These are phyloP conservation scores for Montipora cactus DNA, from an alignment of 64 coral and sea anemone genomes.

Conservation along the genomic window DNA sequence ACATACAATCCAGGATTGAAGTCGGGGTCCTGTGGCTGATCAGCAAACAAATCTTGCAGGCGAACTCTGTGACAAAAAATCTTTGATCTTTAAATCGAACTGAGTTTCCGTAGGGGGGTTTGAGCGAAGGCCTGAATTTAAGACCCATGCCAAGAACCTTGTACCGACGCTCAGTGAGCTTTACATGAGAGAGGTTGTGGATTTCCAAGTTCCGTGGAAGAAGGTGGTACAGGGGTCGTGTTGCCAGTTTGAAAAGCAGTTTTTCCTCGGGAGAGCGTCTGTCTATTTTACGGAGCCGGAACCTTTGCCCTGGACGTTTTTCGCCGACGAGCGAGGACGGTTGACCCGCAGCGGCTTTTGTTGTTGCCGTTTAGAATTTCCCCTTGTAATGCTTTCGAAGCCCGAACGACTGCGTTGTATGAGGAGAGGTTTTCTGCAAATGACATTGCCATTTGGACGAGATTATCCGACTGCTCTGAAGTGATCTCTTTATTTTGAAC, in stretches of 20 bases:
- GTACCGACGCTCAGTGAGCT: neutral
- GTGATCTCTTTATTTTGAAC: neutral
- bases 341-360: neutral
- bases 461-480: neutral
- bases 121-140: no score
- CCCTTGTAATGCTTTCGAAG: neutral
- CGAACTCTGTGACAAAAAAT: constrained; percentile 64
- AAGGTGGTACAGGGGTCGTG: neutral
- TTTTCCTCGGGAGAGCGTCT: constrained; percentile 32
- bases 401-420: no score
- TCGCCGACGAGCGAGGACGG: constrained; percentile 9
- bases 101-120: constrained; percentile 1
- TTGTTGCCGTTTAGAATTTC: neutral
- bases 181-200: constrained; percentile 54
- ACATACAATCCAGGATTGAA: constrained; percentile 69
- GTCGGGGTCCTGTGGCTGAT: constrained; percentile 30
- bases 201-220: constrained; percentile 10
- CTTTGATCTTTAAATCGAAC: constrained; percentile 56
- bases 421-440: neutral
- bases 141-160: no score
- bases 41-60: constrained; percentile 20
- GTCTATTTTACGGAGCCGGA: constrained; percentile 18
- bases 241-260: constrained; percentile 68
- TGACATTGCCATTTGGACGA: neutral
- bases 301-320: constrained; percentile 37